Conservation (phyloP, 2,888 invertebrate genomes). For the Chrysomela aeneicollis region DNA sequence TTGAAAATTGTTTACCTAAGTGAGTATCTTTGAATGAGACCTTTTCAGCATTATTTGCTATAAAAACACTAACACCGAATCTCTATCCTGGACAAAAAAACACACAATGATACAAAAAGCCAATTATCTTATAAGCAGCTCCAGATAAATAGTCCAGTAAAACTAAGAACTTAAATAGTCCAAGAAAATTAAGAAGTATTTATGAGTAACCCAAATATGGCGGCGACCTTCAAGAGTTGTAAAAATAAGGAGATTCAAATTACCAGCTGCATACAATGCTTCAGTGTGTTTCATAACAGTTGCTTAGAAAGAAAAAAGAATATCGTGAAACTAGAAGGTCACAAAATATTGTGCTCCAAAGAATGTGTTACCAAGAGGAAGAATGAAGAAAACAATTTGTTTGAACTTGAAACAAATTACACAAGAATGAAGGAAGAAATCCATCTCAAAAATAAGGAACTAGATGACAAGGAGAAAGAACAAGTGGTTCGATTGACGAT, state of each 20-base stretch:
- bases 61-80: no score
- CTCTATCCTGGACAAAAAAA: no score
- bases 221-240: not conserved
- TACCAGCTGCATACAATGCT: not conserved
- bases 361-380: conserved; percentile 4
- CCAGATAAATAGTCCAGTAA: no score
- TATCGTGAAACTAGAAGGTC: not conserved
- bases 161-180: no score
- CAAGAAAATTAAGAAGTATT: no score
- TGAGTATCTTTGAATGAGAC: no score
- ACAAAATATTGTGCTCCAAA: conserved; percentile 1
- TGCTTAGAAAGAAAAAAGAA: not conserved
- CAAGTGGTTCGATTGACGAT: no score
- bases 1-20: no score
- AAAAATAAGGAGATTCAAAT: not conserved
- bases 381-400: not conserved
- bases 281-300: not conserved
- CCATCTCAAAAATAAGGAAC: not conserved
- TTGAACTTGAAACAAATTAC: not conserved
- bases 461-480: not conserved
- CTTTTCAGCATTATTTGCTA: no score
- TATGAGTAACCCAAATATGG: no score
- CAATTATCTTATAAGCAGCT: no score
- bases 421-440: not conserved
- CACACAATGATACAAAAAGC: no score